These are phyloP conservation scores for Sesia apiformis DNA, from an alignment of 2,888 invertebrate genomes.

Conservation along the genomic window DNA sequence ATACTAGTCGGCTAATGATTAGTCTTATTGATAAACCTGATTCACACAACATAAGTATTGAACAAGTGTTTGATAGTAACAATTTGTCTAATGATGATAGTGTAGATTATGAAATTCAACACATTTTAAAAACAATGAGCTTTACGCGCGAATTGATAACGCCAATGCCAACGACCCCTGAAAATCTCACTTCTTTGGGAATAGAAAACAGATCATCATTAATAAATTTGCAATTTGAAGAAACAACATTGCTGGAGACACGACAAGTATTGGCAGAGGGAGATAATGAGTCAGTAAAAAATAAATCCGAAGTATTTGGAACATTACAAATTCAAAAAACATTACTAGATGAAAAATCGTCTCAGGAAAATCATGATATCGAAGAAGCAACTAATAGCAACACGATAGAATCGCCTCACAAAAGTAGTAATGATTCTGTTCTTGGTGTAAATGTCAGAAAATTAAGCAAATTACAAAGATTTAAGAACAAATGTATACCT, in stretches of 20 bases:
- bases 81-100: constrained; percentile 19
- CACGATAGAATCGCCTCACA: background rate
- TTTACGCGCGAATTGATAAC: constrained; percentile 30
- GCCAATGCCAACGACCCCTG: constrained; percentile 44
- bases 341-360: background rate
- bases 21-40: too few relatives aligned
- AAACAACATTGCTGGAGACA: too few relatives aligned
- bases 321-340: background rate
- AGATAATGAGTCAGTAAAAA: background rate
- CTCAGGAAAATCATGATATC: background rate
- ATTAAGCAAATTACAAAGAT: constrained; percentile 35
- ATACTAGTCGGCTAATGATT: too few relatives aligned
- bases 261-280: too few relatives aligned
- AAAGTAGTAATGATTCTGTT: background rate
- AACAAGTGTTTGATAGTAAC: constrained; percentile 17
- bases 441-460: constrained; percentile 12
- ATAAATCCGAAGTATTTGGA: background rate
- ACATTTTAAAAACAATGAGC: constrained; percentile 42
- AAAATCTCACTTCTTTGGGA: constrained; percentile 4
- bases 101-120: constrained; percentile 42
- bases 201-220: background rate
- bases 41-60: too few relatives aligned
- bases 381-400: background rate
- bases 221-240: too few relatives aligned
- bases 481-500: constrained; percentile 34